Evolutionary conservation across 2,113 vertebrate genomes (phyloP), one percentile per base, ranked within the genome.

Genomic region (Rhynchopsitta pachyrhyncha): DNA sequence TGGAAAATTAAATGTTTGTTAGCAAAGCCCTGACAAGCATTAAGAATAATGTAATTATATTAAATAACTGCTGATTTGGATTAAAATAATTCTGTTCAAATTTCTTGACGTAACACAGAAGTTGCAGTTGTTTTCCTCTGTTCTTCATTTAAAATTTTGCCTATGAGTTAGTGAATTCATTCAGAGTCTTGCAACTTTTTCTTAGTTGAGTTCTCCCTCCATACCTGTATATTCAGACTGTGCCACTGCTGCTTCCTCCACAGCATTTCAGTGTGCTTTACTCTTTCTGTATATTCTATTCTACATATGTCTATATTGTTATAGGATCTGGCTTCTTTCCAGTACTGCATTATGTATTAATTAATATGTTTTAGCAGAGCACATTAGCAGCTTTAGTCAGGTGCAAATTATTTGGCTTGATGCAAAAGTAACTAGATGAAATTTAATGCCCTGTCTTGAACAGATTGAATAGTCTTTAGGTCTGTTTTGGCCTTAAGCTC

Each of bases 1-100:
- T 78, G 28, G 84, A 90, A 97, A 96, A 96, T 96, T 82, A 92
- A 95, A 94, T 12, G 9, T 74, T 83, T 97, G 86, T 96, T 93
- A 97, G 59, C 63, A 94, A 88, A 85, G 37, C 33, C 37, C 44
- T 95, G 82, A 78, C 50, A 90, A 67, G 55, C 19, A 59, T 92
- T 96, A 92, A 88, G 63, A 95, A 82, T 69, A 82, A 78, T 75
- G 10, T 63, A 59, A 35, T 59, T 35, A 35, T 59, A 91, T 91
- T 91, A 93, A 96, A 88, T 69, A 95, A 80, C 42, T 86, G 20
- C 42, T 90, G 62, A 85, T 93, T 93, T 90, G 11, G 10, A 94
- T 95, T 95, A 90, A 85, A 95, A 93, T 7, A 46, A 10, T 83
- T 91, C 73, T 77, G 25, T 44, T 35, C 17, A 92, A 86, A 92